A percentile compares a stretch with the other conserved stretches of the same genome.
Evolutionary conservation across 2,797 vertebrate genomes (phyloP).

Genomic region (Antrozous pallidus): DNA sequence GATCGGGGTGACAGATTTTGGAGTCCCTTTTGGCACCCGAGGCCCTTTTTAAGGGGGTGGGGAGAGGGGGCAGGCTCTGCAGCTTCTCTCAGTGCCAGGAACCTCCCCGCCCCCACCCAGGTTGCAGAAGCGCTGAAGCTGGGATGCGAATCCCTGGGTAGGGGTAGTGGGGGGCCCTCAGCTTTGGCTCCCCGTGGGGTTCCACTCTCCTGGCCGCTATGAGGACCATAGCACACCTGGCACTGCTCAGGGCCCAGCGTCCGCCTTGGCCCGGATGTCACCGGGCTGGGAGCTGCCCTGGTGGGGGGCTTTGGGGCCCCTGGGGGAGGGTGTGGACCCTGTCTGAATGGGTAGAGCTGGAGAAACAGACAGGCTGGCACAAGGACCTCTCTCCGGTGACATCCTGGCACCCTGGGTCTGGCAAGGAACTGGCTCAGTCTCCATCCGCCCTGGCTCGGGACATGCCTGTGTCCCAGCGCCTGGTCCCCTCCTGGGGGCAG

Average conservation of each 20-base stretch:
- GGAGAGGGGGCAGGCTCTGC: background rate
- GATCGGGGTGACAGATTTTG: background rate
- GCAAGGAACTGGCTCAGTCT: background rate
- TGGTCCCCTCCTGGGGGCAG: background rate
- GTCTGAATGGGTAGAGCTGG: background rate
- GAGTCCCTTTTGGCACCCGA: background rate
- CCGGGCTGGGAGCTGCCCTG: background rate
- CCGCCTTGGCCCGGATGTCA: background rate
- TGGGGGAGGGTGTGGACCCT: conserved; percentile 14
- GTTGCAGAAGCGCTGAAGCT: background rate
- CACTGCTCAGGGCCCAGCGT: background rate
- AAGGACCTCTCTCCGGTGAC: conserved; percentile 40
- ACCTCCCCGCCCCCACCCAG: background rate
- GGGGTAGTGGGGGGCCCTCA: background rate
- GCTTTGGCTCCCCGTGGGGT: background rate
- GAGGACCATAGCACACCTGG: background rate
- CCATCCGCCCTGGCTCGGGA: background rate
- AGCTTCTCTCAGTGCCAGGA: background rate
- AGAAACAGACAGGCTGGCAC: conserved; percentile 58
- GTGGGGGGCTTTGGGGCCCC: conserved; percentile 32
- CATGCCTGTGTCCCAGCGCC: background rate
- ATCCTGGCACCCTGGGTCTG: conserved; percentile 29
- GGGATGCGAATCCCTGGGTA: background rate
- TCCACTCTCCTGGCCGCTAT: background rate
- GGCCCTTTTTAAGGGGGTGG: background rate